Percentiles rank a stretch among this genome's conserved stretches.
phyloP scores from a whole-genome alignment of 2,888 invertebrate genomes.

The Tetragnatha montana region DNA sequence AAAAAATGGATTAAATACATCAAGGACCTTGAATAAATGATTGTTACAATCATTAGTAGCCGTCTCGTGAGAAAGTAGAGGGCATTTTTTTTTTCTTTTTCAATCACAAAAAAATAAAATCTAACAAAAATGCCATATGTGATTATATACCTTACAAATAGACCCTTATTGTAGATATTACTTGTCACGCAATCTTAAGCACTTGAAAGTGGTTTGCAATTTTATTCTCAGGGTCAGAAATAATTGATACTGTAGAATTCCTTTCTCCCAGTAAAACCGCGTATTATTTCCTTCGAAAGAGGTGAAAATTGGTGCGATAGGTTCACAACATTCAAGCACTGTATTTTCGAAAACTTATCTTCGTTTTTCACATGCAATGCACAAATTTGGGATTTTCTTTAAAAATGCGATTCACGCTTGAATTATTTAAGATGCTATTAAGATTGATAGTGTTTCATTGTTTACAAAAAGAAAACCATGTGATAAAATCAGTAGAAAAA shows the following conservation, averaged over 20 bases:
- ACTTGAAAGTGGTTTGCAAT: background rate
- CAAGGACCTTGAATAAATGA: background rate
- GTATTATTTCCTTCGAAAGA: background rate
- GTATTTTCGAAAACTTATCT: too few species aligned
- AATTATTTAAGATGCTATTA: too few species aligned
- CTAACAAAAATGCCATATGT: background rate
- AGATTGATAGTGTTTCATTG: too few species aligned
- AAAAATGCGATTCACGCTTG: too few species aligned
- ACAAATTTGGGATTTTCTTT: too few species aligned
- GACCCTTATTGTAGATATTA: background rate
- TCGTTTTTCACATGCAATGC: too few species aligned
- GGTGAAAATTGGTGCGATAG: background rate
- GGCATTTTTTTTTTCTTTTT: background rate
- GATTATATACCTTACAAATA: slow-evolving; percentile 1
- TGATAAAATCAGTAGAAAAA: too few species aligned
- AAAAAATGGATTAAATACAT: background rate
- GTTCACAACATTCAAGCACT: too few species aligned
- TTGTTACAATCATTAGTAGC: background rate
- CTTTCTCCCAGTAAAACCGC: background rate
- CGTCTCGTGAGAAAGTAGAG: background rate
- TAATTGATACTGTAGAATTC: slow-evolving; percentile 8
- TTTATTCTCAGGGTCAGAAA: slow-evolving; percentile 25
- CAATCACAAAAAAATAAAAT: background rate
- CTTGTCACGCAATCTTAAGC: background rate
- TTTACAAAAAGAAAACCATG: too few species aligned